phyloP scores from a whole-genome alignment of 1,140 invertebrate genomes.

The Notospermus geniculatus region DNA sequence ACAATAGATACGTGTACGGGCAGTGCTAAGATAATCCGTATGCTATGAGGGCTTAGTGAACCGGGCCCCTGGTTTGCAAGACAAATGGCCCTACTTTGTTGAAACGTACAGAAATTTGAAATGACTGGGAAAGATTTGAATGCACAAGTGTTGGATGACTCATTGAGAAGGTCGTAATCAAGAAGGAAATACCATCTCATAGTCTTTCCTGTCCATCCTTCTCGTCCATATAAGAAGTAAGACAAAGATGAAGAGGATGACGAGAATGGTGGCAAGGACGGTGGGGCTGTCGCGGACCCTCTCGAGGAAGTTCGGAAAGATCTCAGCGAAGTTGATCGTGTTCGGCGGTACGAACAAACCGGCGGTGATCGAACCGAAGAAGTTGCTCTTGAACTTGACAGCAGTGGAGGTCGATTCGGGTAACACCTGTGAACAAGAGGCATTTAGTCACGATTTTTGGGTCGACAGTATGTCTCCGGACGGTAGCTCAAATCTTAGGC shows the following conservation, averaged over 20 bases:
- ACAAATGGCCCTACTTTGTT: too few species aligned
- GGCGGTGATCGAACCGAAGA: conserved; percentile 11
- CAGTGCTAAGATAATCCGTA: too few species aligned
- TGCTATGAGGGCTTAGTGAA: too few species aligned
- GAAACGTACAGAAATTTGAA: too few species aligned
- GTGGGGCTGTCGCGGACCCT: conserved; percentile 39
- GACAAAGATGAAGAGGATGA: conserved; percentile 32
- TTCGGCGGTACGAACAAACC: conserved; percentile 18
- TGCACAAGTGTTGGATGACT: too few species aligned
- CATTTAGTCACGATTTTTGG: neutral
- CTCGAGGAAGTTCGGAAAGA: conserved; percentile 33
- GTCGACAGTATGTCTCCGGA: neutral
- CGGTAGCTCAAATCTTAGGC: neutral
- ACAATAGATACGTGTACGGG: too few species aligned
- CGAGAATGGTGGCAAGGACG: conserved; percentile 33
- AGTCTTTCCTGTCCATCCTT: conserved; percentile 36
- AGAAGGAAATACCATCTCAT: conserved; percentile 29
- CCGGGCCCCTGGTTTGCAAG: too few species aligned
- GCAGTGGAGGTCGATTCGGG: neutral
- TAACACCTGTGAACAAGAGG: conserved; percentile 1
- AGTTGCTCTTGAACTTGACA: conserved; percentile 16
- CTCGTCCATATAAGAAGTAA: conserved; percentile 34
- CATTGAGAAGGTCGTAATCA: too few species aligned
- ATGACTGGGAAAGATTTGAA: too few species aligned
- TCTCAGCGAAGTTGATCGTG: conserved; percentile 30